These are phyloP conservation scores for Pemphredon lugubris DNA, from an alignment of 2,888 invertebrate genomes.

Conservation along the genomic window DNA sequence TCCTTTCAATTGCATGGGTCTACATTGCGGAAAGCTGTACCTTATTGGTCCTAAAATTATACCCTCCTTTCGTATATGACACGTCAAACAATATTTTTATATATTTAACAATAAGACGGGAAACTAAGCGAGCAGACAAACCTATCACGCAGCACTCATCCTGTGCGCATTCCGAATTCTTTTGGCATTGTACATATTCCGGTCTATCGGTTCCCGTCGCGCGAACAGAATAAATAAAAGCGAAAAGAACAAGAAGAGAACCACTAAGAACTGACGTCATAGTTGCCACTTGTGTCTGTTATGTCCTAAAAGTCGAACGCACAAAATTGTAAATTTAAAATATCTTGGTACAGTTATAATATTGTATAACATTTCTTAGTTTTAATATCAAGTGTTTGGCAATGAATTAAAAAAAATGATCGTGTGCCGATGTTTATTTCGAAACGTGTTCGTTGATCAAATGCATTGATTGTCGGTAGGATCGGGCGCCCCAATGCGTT, in stretches of 20 bases:
- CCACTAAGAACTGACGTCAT: slow-evolving; percentile 40
- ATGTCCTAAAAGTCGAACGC: slow-evolving; percentile 17
- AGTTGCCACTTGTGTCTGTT: slow-evolving; percentile 18
- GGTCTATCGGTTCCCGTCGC: slow-evolving; percentile 20
- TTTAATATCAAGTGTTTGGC: too few relatives aligned
- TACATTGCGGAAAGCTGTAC: slow-evolving; percentile 68
- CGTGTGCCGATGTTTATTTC: neutral
- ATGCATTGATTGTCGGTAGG: neutral
- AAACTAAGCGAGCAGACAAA: slow-evolving; percentile 35
- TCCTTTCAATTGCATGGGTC: slow-evolving; percentile 52
- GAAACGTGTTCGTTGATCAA: neutral
- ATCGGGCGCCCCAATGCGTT: neutral
- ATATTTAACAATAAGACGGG: neutral
- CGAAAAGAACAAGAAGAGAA: slow-evolving; percentile 23
- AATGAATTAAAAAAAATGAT: too few relatives aligned
- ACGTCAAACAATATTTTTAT: neutral
- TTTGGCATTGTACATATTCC: slow-evolving; percentile 61
- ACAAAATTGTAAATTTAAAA: neutral
- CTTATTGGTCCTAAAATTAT: slow-evolving; percentile 53
- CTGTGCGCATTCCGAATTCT: slow-evolving; percentile 61
- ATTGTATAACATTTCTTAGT: neutral
- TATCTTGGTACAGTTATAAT: neutral
- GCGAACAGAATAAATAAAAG: neutral
- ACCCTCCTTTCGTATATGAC: neutral
- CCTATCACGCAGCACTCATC: slow-evolving; percentile 70